Base-by-base conservation (phyloP, 1,140 invertebrate species). In the Dendrolimus punctatus region DNA sequence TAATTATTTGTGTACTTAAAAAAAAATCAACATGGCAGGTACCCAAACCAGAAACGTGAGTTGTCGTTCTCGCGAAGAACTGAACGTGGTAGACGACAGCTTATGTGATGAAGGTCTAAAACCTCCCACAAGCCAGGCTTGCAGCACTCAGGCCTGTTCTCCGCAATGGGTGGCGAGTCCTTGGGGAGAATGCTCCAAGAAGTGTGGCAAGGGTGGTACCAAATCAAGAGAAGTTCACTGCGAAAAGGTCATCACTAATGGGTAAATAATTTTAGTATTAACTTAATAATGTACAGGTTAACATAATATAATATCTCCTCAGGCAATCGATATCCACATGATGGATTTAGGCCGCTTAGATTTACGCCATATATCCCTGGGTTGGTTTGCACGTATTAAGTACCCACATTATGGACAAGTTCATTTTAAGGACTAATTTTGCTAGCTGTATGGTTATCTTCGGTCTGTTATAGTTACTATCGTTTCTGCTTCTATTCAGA, bases 111-210 rank as follows among this genome's bases (percentile, higher is more conserved):
- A 85, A 1, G 90, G 87, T 40, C 81, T 90, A 43, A 91, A 92
- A 77, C 95, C 95, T 5, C 76, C 83, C 6, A 88, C 89, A 9
- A 92, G 90, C 53, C 90, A 94, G 71, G 87, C 88, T 6, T 98
- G 97, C 73, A 92, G 91, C 56, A 89, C 90, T 8, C 90, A 93
- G 4, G 89, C 95, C 0, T 98, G 97, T 84, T 90, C 93, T n/a
- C 90, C 96, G 0, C 90, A 91, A 51, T 99, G 96, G 96, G 87
- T 92, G 40, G 89, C 91, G 39, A 91, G 92, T 36, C 90, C 92
- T 1, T 98, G 97, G 97, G 89, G 91, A 7, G 83, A 90, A n/a
- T 99, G 97, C 74, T 94, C 91, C 36, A 91, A 92, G 59, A 90
- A 90, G 5, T 97, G 96, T 71, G 96, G 95, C 4, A 87, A 90